Evolutionary conservation across 2,113 vertebrate species (phyloP).

Genomic region (Falcunculus frontatus): DNA sequence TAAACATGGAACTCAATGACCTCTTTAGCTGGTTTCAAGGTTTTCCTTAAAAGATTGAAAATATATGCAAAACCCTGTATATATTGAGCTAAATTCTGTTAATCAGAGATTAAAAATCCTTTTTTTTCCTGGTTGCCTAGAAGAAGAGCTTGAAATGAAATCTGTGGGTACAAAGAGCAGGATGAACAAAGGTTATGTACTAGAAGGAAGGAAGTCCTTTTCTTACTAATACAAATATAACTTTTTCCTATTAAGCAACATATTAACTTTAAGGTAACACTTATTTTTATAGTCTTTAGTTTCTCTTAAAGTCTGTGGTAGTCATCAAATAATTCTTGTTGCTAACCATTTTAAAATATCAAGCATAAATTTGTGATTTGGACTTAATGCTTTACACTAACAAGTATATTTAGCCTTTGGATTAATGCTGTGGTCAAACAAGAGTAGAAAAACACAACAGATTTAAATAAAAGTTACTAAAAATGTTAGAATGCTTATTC

Average conservation of each 20-base stretch:
- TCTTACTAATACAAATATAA: not conserved
- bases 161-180: not conserved
- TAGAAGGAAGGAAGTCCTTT: not conserved
- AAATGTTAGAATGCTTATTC: not conserved
- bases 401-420: not conserved
- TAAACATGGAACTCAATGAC: not conserved
- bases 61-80: rapidly evolving
- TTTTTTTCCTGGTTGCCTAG: not conserved
- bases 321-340: not conserved
- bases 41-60: not conserved
- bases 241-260: not conserved
- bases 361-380: not conserved
- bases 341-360: not conserved
- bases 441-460: not conserved
- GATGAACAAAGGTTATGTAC: not conserved
- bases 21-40: not conserved
- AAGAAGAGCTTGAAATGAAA: not conserved
- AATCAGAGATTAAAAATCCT: not conserved
- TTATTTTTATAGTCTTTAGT: not conserved
- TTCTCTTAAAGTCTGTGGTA: not conserved
- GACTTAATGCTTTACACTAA: not conserved
- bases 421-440: not conserved
- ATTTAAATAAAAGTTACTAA: not conserved
- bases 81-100: not conserved
- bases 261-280: not conserved